Evolutionary conservation across 2,888 invertebrate species (phyloP).

Genomic region (Autographa pulchrina): DNA sequence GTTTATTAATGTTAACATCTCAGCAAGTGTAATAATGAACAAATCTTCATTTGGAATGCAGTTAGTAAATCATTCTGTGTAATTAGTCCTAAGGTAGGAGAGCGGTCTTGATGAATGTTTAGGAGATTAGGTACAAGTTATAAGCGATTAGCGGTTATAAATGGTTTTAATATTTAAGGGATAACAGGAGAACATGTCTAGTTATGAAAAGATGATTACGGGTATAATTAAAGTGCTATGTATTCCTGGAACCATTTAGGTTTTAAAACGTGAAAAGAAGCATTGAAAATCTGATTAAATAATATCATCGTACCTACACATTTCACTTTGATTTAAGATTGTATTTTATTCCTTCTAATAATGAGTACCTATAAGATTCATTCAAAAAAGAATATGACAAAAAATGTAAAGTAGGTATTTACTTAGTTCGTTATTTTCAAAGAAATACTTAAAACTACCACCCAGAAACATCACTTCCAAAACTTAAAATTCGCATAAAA

Average conservation of each 20-base stretch:
- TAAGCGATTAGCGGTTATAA: conserved; percentile 10
- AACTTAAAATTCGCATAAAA: background rate
- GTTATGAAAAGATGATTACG: too few relatives aligned
- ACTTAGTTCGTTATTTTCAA: background rate
- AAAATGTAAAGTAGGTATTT: too few relatives aligned
- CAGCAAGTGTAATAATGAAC: conserved; percentile 50
- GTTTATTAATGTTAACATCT: conserved; percentile 27
- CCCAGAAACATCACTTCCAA: background rate
- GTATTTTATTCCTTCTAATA: too few relatives aligned
- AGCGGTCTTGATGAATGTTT: conserved; percentile 60
- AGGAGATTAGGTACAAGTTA: conserved; percentile 34
- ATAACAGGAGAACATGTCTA: background rate
- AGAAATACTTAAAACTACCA: background rate
- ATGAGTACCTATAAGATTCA: too few relatives aligned
- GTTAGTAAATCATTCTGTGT: conserved; percentile 66
- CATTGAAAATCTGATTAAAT: too few relatives aligned
- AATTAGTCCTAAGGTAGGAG: conserved; percentile 61
- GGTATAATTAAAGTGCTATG: too few relatives aligned
- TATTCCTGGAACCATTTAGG: too few relatives aligned
- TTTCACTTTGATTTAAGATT: too few relatives aligned
- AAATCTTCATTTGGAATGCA: conserved; percentile 61
- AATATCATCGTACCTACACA: too few relatives aligned
- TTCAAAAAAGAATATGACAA: too few relatives aligned
- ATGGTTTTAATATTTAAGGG: background rate
- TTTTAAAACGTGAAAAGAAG: too few relatives aligned